Evolutionary conservation across 2,888 invertebrate species (phyloP), one percentile per base, ranked within the genome.

Genomic region (Torymus auratus): DNA sequence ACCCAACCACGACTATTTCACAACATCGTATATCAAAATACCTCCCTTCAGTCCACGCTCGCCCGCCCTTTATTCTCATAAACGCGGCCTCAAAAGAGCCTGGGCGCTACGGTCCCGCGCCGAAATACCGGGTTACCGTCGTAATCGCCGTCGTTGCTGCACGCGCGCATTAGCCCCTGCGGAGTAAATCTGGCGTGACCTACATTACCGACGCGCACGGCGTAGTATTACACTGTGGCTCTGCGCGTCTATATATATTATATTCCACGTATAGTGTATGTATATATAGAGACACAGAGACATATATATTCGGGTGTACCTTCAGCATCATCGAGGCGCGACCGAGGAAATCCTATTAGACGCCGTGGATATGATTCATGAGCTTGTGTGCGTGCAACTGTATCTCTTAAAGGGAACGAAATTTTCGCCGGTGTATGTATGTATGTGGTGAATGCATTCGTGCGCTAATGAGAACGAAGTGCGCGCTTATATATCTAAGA

Each of bases 131-230:
- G 41, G 41, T 41, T 41, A 41, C 62, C 5, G 41, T 28, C 13
- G 62, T 62, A 23, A 12, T 20, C 11, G 61, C 61, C 10, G 11
- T 7, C 53, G 4, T 58, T 23, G 2, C 20, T 60, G 15, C 50
- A 50, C 50, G 14, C 64, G 41, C 53, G 52, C 72, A 53, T 41
- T 41, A 41, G 41, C 41, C 62, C n/a, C 2, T n/a, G 17, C 55
- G 53, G 41, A 72, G 72, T 78, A 78, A 78, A 78, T 78, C 67
- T 72, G 72, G 4, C 67, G 78, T 78, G 78, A 78, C 78, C 78
- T 60, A 78, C 61, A 78, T 78, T 78, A 78, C 72, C 78, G 72
- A 78, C 65, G n/a, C 62, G 56, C 11, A n/a, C n/a, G 15, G 28
- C 4, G 15, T 15, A 11, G 50, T 15, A 60, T 41, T 60, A 60